A percentile compares a stretch with the other conserved stretches of the same genome.
These are phyloP conservation scores for Megalurothrips usitatus DNA, from an alignment of 2,888 invertebrate genomes.

Conservation along the genomic window DNA sequence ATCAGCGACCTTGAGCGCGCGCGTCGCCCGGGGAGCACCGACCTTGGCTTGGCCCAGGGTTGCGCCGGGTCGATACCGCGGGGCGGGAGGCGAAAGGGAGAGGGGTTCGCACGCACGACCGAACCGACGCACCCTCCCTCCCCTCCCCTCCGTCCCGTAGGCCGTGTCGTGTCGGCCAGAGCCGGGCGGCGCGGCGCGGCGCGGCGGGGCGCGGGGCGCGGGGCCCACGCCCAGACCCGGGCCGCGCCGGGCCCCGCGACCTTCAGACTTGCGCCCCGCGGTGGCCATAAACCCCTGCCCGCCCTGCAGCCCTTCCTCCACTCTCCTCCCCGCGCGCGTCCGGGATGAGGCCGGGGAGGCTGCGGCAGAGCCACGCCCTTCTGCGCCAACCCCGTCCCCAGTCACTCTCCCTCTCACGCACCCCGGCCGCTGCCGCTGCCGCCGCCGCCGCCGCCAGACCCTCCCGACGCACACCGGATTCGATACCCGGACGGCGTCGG, in stretches of 20 bases:
- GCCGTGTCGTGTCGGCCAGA: neutral
- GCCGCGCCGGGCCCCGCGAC: conserved; percentile 42
- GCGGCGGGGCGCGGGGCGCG: conserved; percentile 40
- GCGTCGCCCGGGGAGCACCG: conserved; percentile 24
- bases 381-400: neutral
- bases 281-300: neutral
- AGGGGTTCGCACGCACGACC: conserved; percentile 38
- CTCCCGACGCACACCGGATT: no score
- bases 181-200: neutral
- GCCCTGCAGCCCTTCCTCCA: conserved; percentile 35
- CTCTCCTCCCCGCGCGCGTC: conserved; percentile 34
- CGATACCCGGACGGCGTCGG: no score
- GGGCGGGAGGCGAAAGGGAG: conserved; percentile 27
- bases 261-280: conserved; percentile 37
- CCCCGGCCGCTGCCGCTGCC: no score
- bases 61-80: conserved; percentile 6
- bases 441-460: no score
- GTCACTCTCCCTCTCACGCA: no score
- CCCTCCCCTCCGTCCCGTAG: neutral
- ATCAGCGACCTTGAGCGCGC: conserved; percentile 30
- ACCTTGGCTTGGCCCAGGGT: conserved; percentile 28
- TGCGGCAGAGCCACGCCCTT: conserved; percentile 32
- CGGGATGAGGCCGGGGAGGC: conserved; percentile 38
- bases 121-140: conserved; percentile 12
- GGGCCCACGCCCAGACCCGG: conserved; percentile 42